Percentiles rank a stretch among this genome's conserved stretches.
Conservation (phyloP, 2,113 vertebrate genomes). For the Urocynchramus pylzowi region DNA sequence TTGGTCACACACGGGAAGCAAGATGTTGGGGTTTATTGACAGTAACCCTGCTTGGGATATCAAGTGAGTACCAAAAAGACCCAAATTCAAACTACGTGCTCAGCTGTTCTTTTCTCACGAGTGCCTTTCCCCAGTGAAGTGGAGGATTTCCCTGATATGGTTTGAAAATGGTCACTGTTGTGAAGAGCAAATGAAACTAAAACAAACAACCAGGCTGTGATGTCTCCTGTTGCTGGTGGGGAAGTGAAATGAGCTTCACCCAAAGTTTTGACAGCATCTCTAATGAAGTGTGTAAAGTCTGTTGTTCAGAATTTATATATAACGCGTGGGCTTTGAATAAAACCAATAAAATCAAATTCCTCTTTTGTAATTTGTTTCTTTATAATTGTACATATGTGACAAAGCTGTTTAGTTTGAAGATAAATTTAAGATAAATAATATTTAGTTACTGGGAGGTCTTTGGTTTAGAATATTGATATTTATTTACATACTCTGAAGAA, state of each 20-base stretch:
- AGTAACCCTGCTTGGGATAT: background rate
- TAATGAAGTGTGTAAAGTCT: slow-evolving; percentile 4
- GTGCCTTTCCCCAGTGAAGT: background rate
- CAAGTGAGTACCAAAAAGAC: background rate
- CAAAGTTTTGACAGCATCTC: background rate
- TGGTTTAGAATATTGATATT: slow-evolving; percentile 22
- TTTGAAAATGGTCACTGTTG: background rate
- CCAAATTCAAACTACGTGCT: background rate
- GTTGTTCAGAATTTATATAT: background rate
- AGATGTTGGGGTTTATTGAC: background rate
- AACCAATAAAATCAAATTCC: slow-evolving; percentile 36
- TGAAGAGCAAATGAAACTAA: background rate
- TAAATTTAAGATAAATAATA: slow-evolving; percentile 35
- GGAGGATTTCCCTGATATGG: background rate
- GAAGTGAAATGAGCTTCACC: background rate
- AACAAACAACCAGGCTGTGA: background rate
- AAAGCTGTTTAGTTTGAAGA: slow-evolving; percentile 40
- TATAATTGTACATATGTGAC: slow-evolving; percentile 17
- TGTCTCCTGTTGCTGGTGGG: background rate
- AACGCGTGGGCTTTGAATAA: background rate
- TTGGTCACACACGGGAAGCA: background rate
- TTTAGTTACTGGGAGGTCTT: slow-evolving; percentile 50
- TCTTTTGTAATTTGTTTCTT: slow-evolving; percentile 19
- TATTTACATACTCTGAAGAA: slow-evolving; percentile 1
- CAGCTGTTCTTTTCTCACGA: background rate